A percentile compares a stretch with the other conserved stretches of the same genome.
Evolutionary conservation across 2,113 vertebrate species (phyloP).

Genomic region (Dermatemys mawii): DNA sequence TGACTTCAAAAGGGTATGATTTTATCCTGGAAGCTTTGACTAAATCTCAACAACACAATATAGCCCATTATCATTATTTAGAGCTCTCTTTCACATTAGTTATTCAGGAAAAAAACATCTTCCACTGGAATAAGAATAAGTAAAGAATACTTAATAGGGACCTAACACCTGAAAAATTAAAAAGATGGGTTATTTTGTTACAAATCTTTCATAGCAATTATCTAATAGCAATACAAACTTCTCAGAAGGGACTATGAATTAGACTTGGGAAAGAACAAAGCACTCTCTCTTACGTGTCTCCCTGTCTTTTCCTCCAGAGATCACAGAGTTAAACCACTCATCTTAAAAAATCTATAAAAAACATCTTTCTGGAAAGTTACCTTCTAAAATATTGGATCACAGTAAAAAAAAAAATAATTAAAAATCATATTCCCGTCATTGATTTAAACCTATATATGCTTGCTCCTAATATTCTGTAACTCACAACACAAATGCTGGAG

Average conservation of each 20-base stretch:
- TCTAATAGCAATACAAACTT: not conserved
- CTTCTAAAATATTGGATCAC: conserved; percentile 4
- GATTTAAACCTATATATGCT: not conserved
- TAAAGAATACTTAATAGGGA: not conserved
- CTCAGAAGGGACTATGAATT: not conserved
- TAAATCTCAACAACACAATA: not conserved
- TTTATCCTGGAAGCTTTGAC: not conserved
- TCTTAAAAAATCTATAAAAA: conserved; percentile 1
- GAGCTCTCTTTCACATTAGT: not conserved
- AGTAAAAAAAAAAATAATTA: too few species aligned
- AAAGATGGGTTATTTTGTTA: not conserved
- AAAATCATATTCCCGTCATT: not conserved
- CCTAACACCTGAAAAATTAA: not conserved
- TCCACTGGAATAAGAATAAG: not conserved
- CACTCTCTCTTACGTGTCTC: not conserved
- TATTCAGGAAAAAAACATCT: not conserved
- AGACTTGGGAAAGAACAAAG: not conserved
- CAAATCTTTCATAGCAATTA: not conserved
- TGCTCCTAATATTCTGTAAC: not conserved
- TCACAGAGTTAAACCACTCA: not conserved
- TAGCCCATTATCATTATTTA: not conserved
- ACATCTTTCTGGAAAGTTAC: not conserved
- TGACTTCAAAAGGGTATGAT: not conserved
- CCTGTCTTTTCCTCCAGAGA: not conserved
- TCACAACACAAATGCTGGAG: not conserved